Evolutionary conservation across 2,113 vertebrate species (phyloP), one percentile per base, ranked within the genome.

Genomic region (Pluvialis apricaria): DNA sequence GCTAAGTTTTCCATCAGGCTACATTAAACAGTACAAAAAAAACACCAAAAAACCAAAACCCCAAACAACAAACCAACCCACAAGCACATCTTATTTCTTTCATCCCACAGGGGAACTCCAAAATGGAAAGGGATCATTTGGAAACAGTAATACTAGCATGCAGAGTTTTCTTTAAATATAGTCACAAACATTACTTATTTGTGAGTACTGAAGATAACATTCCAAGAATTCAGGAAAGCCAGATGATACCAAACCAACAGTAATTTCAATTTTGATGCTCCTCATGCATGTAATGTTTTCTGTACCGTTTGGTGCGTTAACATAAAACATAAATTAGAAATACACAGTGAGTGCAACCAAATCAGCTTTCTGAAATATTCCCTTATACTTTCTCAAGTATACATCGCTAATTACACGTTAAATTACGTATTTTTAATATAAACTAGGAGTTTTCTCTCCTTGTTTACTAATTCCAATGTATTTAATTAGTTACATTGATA

Each of bases 261-360:
- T 29, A 66, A 88, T 71, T 73, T 83, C 82, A 65, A 4, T 83
- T 92, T 88, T 90, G 49, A 83, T 77, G 20, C 20, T 82, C 8
- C 72, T 87, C 70, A 80, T 2, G 17, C 51, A 17, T 51, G 34
- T n/a, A 86, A 79, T 54, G 62, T 86, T 96, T 95, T 83, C 60
- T 40, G 45, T 78, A 55, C 65, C 77, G 88, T 92, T 94, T 78
- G 72, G 55, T 55, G 47, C 78, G 66, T 94, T 88, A 96, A 68
- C 47, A 91, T 36, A 82, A 90, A 90, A 89, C 83, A 57, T 22
- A 69, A 92, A 89, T 89, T 60, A 95, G 92, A 95, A 93, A 88
- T 71, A 93, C 29, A 79, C 25, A 80, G 65, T 80, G 68, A 81
- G 28, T 24, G 58, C 72, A 92, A 88, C 61, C 61, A 76, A 75